Percentiles rank a stretch among this genome's conserved stretches.
Evolutionary conservation across 2,797 vertebrate species (phyloP).

Genomic region (Buceros bicornis): DNA sequence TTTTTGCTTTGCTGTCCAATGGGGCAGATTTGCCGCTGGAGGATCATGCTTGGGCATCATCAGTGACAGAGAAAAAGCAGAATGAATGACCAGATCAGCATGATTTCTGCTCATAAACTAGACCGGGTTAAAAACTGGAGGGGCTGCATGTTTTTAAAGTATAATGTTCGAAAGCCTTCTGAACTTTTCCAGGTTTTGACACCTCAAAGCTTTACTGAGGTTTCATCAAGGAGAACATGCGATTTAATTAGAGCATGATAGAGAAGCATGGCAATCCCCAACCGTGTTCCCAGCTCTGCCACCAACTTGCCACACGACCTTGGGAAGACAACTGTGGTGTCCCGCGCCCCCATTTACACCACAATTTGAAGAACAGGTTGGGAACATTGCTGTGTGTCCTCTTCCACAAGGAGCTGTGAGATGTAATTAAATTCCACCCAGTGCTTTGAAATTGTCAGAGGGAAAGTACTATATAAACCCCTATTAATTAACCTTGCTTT

Average conservation of each 20-base stretch:
- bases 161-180: background rate
- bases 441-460: conserved; percentile 39
- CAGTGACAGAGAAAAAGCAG: background rate
- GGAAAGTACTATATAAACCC: conserved; percentile 8
- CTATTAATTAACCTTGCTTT: conserved; percentile 53
- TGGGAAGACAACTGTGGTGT: background rate
- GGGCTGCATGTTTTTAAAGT: background rate
- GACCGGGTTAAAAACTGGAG: background rate
- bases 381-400: background rate
- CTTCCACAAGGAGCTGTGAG: background rate
- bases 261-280: background rate
- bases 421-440: conserved; percentile 57
- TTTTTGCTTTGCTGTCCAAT: background rate
- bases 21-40: background rate
- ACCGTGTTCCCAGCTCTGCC: background rate
- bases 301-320: background rate
- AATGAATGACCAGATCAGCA: background rate
- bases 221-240: background rate
- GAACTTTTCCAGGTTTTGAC: background rate
- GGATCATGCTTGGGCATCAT: background rate
- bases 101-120: background rate
- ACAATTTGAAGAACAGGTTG: background rate
- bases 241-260: conserved; percentile 1
- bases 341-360: fast-evolving
- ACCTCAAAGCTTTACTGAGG: background rate